Base-by-base conservation (phyloP, 2,113 vertebrate species). In the Epinephelus moara region DNA sequence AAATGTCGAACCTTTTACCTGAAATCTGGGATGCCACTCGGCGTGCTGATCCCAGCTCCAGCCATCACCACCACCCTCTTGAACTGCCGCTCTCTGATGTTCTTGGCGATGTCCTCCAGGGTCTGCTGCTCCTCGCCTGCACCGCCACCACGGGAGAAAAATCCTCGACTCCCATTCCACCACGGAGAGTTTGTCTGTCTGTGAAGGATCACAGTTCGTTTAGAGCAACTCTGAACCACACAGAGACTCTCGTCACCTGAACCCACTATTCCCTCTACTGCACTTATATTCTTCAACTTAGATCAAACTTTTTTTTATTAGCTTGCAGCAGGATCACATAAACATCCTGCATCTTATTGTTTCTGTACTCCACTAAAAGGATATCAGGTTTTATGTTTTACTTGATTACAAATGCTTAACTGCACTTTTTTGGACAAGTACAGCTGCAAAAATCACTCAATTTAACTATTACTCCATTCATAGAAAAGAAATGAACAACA, bases 11-110 rank as follows among this genome's bases (percentile, higher is more conserved):
- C 3, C 1, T 15, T 50, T 23, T 11, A 98, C 98, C 98, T 97
- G 92, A 99, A 99, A 77, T 99, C 98, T 0, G 97, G 98, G 87
- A 99, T 98, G 78, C 98, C 98, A 0, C 98, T 99, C 2, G 98
- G 96, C 0, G 98, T 99, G 93, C 98, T 99, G 80, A 99, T 97
- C 27, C 98, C 98, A 0, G 98, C 98, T 0, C 98, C 98, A 0
- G 94, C 96, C 98, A 99, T 99, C 94, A 96, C 97, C 86, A 98
- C 94, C 19, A 99, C 94, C 15, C 94, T 92, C 15, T 13, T 92
- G 79, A 94, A 97, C 62, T 92, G 85, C 86, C 76, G 61, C 60
- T 94, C 86, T 80, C 5, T 88, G 15, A 99, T 91, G 59, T 86
- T 87, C 63, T 91, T 88, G 0, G 96, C 96, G 15, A 99, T 75